Evolutionary conservation across 2,888 invertebrate species (phyloP), one percentile per base, ranked within the genome.

Genomic region (Synergus japonicus): DNA sequence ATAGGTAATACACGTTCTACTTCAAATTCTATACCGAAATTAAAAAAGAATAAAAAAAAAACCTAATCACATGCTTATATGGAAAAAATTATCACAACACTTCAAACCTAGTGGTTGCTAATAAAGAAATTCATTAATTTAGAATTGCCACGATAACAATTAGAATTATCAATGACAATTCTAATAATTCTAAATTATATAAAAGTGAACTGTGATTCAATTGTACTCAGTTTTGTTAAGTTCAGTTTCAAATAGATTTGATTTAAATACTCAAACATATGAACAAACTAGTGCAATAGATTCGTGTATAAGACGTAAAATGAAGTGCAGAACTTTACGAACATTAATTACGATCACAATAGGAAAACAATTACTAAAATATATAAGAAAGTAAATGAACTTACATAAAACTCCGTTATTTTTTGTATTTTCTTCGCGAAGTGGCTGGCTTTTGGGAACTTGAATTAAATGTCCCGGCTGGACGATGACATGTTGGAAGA

Each of bases 391-490:
- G 64, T 54, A 63, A 46, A 44, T 15, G 63, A 69, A 91, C 91
- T 91, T 87, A 92, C 91, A 90, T 80, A 91, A 85, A 79, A 91
- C 88, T 83, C 90, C 91, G 73, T 91, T 90, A 83, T 89, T 91
- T 86, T 91, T 91, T 76, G 87, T 82, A 82, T 82, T 89, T 81
- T 92, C 91, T 82, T 91, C 91, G 58, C 90, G 85, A 43, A 84
- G 78, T 77, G 88, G 85, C 82, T 89, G 87, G 66, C 84, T 81
- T 86, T 91, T 91, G 69, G 89, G 86, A 83, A 96, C 95, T 22
- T 96, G 97, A 85, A 97, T 93, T 88, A 97, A 92, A 90, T 97
- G 96, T 83, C 95, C 96, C 46, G 97, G 96, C 88, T 96, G 96
- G 76, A 97, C 97, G 90, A 97, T 97, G 79, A 97, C 96, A 79